Percentiles rank a stretch among this genome's conserved stretches.
phyloP scores from a whole-genome alignment of 2,797 vertebrate species.

The Catamblyrhynchus diadema region DNA sequence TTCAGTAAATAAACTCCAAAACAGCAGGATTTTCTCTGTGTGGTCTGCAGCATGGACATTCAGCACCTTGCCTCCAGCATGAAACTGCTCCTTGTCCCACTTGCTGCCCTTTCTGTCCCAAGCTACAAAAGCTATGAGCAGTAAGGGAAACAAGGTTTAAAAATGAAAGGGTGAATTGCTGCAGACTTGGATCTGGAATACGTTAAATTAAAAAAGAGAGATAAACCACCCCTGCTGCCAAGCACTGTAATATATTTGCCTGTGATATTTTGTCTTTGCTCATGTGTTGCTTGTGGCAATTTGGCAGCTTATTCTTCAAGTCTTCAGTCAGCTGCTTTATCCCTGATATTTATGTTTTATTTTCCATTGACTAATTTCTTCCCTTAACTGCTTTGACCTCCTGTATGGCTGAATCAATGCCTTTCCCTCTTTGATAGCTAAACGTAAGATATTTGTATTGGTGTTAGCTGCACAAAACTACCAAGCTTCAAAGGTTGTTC shows the following conservation, averaged over 20 bases:
- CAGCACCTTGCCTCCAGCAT: rapidly evolving
- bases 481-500: not conserved
- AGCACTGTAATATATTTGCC: not conserved
- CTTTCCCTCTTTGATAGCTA: not conserved
- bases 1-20: not conserved
- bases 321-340: not conserved
- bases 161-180: not conserved
- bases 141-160: not conserved
- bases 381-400: not conserved
- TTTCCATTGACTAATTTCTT: not conserved
- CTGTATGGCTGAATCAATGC: not conserved
- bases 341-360: not conserved
- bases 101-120: not conserved
- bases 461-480: not conserved
- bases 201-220: not conserved
- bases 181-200: not conserved
- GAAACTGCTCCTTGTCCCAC: not conserved
- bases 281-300: not conserved
- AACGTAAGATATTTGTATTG: not conserved
- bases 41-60: not conserved
- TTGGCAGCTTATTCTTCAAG: not conserved
- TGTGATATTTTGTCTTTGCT: not conserved
- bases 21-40: not conserved
- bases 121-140: not conserved
- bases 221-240: not conserved